Evolutionary conservation across 1,140 invertebrate species (phyloP), one percentile per base, ranked within the genome.

Genomic region (Ceratina japonica): DNA sequence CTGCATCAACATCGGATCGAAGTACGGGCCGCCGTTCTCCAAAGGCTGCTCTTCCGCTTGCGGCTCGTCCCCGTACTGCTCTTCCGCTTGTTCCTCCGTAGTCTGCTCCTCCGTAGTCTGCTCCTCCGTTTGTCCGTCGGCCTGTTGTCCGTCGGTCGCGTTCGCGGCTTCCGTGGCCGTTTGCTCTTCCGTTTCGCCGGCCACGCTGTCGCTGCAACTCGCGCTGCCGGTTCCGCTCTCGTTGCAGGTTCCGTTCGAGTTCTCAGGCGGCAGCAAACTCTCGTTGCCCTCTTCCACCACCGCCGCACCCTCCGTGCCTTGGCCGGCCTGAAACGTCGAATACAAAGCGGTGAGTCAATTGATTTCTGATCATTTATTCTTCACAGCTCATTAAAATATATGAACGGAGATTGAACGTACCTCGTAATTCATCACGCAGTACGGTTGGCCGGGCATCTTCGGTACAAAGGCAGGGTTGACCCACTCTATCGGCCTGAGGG

Each of bases 401-500:
- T 65, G 27, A 0, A 37, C 27, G 1, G 1, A 31, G 27, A 31
- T 20, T 22, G 7, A 7, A 63, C 24, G 18, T 49, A 92, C 91
- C 86, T 92, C 90, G 82, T 92, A 92, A 64, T 91, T 89, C 81
- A 92, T 87, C 51, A 90, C 82, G 66, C 90, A 91, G 78, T 92
- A 92, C 49, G 88, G 88, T 52, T 91, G 87, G 20, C 86, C 87
- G 58, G 86, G 82, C 69, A 90, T 70, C 86, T 92, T 90, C 64
- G 91, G 91, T 81, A 92, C 89, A 65, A 89, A 93, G 15, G 89
- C 88, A 72, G 92, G 92, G 85, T 93, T 93, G 77, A 93, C 88
- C 93, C 93, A 93, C 22, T 93, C 91, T 16, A 93, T 89, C 54
- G 93, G 90, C 75, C 93, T 89, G 16, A 93, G 78, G 54, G 93